Evolutionary conservation across 2,888 invertebrate genomes (phyloP).

Genomic region (Lissonota sp.): DNA sequence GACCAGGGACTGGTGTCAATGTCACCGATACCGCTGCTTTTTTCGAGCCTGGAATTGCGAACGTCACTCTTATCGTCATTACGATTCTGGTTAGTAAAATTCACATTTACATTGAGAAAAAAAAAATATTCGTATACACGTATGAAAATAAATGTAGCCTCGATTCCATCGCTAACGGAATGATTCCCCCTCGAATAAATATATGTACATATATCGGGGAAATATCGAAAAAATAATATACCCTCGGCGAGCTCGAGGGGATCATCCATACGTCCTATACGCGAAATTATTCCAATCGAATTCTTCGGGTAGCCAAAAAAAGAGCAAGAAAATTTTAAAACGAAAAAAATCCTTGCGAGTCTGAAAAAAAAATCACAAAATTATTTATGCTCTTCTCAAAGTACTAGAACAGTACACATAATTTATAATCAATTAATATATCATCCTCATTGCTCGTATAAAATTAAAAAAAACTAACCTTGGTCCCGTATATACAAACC

Average conservation of each 20-base stretch:
- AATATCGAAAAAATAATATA: slow-evolving; percentile 5
- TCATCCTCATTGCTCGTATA: slow-evolving; percentile 27
- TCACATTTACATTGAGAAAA: neutral
- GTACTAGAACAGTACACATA: neutral
- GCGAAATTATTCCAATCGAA: slow-evolving; percentile 1
- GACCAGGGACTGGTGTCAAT: slow-evolving; percentile 88
- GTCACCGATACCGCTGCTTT: slow-evolving; percentile 89
- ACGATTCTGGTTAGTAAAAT: slow-evolving; percentile 88
- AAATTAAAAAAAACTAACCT: neutral
- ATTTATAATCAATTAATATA: slow-evolving; percentile 44
- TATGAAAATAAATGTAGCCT: slow-evolving; percentile 3
- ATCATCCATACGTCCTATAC: neutral
- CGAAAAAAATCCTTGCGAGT: too few relatives aligned
- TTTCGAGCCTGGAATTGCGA: slow-evolving; percentile 89
- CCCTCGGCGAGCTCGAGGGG: slow-evolving; percentile 25
- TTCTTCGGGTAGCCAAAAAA: neutral
- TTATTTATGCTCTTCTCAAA: neutral
- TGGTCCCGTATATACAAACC: slow-evolving; percentile 18
- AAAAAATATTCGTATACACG: neutral
- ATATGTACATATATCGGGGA: neutral
- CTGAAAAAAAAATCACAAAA: too few relatives aligned
- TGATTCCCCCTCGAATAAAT: too few relatives aligned
- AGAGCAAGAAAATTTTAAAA: neutral
- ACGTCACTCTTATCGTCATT: slow-evolving; percentile 91
- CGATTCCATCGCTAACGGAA: neutral